Evolutionary conservation across 2,888 invertebrate species (phyloP).

Genomic region (Exephanes ischioxanthus): DNA sequence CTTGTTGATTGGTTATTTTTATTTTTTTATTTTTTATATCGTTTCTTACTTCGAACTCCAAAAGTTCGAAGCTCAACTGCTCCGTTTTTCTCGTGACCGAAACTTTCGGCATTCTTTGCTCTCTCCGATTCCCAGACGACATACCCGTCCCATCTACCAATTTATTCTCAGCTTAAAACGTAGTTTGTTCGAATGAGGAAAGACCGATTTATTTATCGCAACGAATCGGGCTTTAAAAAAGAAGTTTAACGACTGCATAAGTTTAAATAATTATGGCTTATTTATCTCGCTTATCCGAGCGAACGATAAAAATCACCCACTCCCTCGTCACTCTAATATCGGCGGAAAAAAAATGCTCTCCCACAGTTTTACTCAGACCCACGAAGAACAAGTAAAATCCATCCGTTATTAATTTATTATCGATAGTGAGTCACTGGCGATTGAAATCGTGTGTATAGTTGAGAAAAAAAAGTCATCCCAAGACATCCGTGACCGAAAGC

Average conservation of each 20-base stretch:
- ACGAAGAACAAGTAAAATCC: conserved; percentile 45
- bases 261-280: conserved; percentile 55
- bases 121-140: conserved; percentile 30
- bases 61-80: neutral
- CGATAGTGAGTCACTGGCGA: conserved; percentile 53
- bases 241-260: conserved; percentile 35
- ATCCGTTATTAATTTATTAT: conserved; percentile 63
- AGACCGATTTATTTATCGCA: conserved; percentile 11
- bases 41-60: conserved; percentile 7
- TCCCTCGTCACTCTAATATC: neutral
- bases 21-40: neutral
- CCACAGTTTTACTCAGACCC: conserved; percentile 38
- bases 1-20: neutral
- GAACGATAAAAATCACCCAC: conserved; percentile 21
- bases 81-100: neutral
- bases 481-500: neutral
- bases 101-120: neutral
- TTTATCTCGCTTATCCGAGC: conserved; percentile 21
- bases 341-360: conserved; percentile 8
- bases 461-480: conserved; percentile 19
- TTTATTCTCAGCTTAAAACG: conserved; percentile 30
- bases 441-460: conserved; percentile 32
- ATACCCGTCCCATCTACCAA: neutral
- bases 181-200: conserved; percentile 58
- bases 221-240: conserved; percentile 8